Percentiles rank a stretch among this genome's conserved stretches.
These are phyloP conservation scores for Erythrocercus mccallii DNA, from an alignment of 2,113 vertebrate species.

Conservation along the genomic window DNA sequence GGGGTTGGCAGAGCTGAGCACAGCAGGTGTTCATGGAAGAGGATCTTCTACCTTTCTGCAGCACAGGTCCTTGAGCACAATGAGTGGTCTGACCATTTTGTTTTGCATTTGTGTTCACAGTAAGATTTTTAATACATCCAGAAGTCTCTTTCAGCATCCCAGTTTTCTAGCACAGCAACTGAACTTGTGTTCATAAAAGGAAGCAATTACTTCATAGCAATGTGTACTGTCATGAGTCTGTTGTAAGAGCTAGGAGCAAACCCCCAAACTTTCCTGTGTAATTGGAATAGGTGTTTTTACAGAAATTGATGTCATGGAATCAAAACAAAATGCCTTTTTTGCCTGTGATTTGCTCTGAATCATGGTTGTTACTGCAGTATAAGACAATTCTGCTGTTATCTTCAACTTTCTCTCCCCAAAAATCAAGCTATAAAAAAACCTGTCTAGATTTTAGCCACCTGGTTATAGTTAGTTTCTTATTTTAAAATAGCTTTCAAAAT, in stretches of 20 bases:
- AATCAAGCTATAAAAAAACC: constrained; percentile 8
- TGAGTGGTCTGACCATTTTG: background rate
- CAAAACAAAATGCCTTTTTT: constrained; percentile 1
- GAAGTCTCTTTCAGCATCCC: background rate
- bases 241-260: background rate
- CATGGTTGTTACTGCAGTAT: background rate
- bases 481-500: constrained; percentile 79
- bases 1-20: background rate
- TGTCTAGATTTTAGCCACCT: constrained; percentile 74
- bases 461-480: constrained; percentile 79
- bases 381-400: constrained; percentile 19
- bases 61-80: background rate
- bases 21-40: background rate
- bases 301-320: background rate
- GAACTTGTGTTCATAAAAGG: background rate
- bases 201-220: background rate
- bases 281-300: background rate
- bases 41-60: background rate
- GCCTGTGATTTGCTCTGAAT: background rate
- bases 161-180: background rate
- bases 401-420: background rate
- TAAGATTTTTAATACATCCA: background rate
- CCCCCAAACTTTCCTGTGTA: background rate
- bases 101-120: background rate
- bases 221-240: background rate